Evolutionary conservation across 2,888 invertebrate species (phyloP), one percentile per base, ranked within the genome.

Genomic region (Drosophila barbarae): DNA sequence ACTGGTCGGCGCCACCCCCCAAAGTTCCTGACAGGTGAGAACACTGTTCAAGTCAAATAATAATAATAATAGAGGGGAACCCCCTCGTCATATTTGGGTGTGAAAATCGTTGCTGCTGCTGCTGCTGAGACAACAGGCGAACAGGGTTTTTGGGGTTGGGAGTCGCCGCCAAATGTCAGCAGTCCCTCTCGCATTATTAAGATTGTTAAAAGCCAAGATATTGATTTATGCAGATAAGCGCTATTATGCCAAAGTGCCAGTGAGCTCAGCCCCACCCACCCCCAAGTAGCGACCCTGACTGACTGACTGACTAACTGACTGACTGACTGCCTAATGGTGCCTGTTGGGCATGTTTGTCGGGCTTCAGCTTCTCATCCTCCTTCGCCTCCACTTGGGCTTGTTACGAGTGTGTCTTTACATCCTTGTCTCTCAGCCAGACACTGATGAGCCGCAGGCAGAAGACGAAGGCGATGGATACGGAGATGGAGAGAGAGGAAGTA

Each of bases 221-320:
- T 87, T 87, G 86, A 87, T 86, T 87, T 87, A 87, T 86, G 85
- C 81, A 86, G 86, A 86, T 86, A 86, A 86, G 86, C 84, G 76
- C 77, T 80, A 74, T 74, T 72, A 74, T 74, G 74, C 75, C 72
- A 72, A 72, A 74, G 74, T 74, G 74, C 66, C 74, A 74, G 69
- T 42, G 64, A 74, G 74, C 58, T 55, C 23, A 73, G 68, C 69
- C 73, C 73, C 28, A 26, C 23, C 23, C 21, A 46, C 34, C 34
- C 51, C 36, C 32, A 46, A 18, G 49, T 21, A 18, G 49, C 46
- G 44, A 47, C 52, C 50, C 47, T 63, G 64, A 50, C 36, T 35
- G 58, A 21, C 36, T 53, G 64, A 41, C 58, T 56, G 41, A 39
- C 47, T 54, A 66, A 36, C 61, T 57, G 57, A 52, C 35, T 65